Evolutionary conservation across 2,113 vertebrate species (phyloP).

Genomic region (Chascanopsetta lugubris): DNA sequence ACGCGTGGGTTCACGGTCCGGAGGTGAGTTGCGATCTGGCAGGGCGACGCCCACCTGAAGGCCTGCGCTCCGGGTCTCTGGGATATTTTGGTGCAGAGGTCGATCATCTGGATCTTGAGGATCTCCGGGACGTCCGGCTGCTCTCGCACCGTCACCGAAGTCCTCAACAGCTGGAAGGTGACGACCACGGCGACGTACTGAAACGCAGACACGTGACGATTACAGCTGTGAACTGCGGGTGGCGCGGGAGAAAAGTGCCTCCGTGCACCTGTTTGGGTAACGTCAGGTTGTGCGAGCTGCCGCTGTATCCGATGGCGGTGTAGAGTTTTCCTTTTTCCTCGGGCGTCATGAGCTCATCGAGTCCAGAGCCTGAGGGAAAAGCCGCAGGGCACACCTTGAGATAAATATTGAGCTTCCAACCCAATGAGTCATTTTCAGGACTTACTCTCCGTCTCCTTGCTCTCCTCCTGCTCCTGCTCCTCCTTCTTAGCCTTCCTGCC

Average conservation of each 20-base stretch:
- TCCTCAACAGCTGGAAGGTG: slow-evolving; percentile 89
- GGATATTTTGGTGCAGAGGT: slow-evolving; percentile 87
- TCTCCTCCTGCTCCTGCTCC: slow-evolving; percentile 83
- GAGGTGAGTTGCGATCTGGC: too few species aligned
- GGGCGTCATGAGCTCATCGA: slow-evolving; percentile 91
- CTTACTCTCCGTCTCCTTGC: slow-evolving; percentile 84
- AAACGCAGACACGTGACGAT: slow-evolving; percentile 10
- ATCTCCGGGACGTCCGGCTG: slow-evolving; percentile 86
- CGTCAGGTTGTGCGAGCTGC: slow-evolving; percentile 85
- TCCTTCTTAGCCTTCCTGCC: slow-evolving; percentile 87
- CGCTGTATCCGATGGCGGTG: slow-evolving; percentile 96
- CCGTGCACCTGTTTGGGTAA: slow-evolving; percentile 87
- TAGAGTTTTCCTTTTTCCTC: slow-evolving; percentile 96
- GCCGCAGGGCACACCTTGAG: neutral
- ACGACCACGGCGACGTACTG: slow-evolving; percentile 92
- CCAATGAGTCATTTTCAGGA: neutral
- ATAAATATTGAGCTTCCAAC: neutral
- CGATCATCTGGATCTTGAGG: slow-evolving; percentile 92
- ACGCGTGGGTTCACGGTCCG: too few species aligned
- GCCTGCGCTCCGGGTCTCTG: slow-evolving; percentile 96
- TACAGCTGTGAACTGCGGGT: neutral
- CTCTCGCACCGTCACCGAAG: slow-evolving; percentile 91
- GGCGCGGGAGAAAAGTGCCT: too few species aligned
- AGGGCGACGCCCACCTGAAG: slow-evolving; percentile 79
- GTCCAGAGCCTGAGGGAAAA: slow-evolving; percentile 75